phyloP scores from a whole-genome alignment of 2,113 vertebrate species.

The Clinocottus analis region DNA sequence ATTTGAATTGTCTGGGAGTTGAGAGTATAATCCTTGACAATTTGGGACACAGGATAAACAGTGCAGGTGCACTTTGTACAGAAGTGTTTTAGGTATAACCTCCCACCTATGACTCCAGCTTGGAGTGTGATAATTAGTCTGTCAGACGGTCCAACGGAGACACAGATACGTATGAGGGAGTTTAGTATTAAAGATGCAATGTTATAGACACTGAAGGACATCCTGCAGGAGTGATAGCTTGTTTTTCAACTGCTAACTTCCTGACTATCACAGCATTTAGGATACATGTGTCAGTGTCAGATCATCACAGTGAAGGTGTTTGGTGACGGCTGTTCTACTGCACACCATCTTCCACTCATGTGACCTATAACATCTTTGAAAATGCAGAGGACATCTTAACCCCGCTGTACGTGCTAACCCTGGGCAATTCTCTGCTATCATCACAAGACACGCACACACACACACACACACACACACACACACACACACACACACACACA shows the following conservation, averaged over 20 bases:
- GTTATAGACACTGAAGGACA: background rate
- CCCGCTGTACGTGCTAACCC: background rate
- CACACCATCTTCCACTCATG: background rate
- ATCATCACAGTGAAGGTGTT: background rate
- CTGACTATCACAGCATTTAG: background rate
- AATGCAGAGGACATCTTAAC: background rate
- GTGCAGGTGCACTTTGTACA: background rate
- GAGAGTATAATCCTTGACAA: background rate
- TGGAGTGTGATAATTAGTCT: background rate
- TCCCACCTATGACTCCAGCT: background rate
- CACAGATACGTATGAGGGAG: slow-evolving; percentile 1
- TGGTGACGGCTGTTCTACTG: background rate
- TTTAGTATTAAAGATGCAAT: slow-evolving; percentile 10
- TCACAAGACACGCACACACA: slow-evolving; percentile 38
- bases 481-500: background rate
- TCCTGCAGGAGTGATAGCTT: slow-evolving; percentile 5
- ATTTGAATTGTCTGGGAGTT: background rate
- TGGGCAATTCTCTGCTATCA: slow-evolving; percentile 7
- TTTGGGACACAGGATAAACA: background rate
- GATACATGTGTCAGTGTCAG: slow-evolving; percentile 8
- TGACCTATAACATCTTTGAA: background rate
- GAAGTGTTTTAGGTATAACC: slow-evolving; percentile 3
- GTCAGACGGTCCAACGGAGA: slow-evolving; percentile 24
- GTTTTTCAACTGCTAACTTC: background rate
- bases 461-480: slow-evolving; percentile 27